Percentiles rank a stretch among this genome's conserved stretches.
phyloP scores from a whole-genome alignment of 2,888 invertebrate genomes.

The Lagria hirta region DNA sequence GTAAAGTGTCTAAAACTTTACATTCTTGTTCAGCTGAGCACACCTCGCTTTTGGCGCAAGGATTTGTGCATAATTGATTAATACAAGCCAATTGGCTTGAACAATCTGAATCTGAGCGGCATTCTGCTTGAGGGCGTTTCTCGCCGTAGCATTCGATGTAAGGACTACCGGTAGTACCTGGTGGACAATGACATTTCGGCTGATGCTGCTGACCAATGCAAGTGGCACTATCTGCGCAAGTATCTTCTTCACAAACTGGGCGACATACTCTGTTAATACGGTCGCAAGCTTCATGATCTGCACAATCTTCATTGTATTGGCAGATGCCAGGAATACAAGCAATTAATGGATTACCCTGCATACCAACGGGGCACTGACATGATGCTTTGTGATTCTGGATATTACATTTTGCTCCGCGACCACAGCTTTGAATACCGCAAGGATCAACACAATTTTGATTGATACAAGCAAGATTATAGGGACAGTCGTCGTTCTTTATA shows the following conservation, averaged over 20 bases:
- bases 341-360: slow-evolving; percentile 78
- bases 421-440: slow-evolving; percentile 70
- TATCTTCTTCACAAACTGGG: slow-evolving; percentile 78
- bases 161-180: slow-evolving; percentile 78
- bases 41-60: slow-evolving; percentile 70
- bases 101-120: slow-evolving; percentile 76
- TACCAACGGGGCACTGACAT: slow-evolving; percentile 82
- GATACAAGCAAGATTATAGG: slow-evolving; percentile 78
- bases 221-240: slow-evolving; percentile 76
- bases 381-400: slow-evolving; percentile 75
- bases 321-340: slow-evolving; percentile 83
- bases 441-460: slow-evolving; percentile 80
- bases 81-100: slow-evolving; percentile 74
- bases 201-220: slow-evolving; percentile 76
- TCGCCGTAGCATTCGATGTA: slow-evolving; percentile 66
- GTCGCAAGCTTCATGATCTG: slow-evolving; percentile 81
- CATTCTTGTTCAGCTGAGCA: slow-evolving; percentile 80
- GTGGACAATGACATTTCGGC: slow-evolving; percentile 74
- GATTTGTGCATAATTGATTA: slow-evolving; percentile 73
- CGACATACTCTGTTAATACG: slow-evolving; percentile 79
- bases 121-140: slow-evolving; percentile 58
- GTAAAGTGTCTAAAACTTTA: slow-evolving; percentile 74
- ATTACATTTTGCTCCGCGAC: slow-evolving; percentile 75
- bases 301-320: slow-evolving; percentile 87
- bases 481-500: slow-evolving; percentile 75